Evolutionary conservation across 2,797 vertebrate species (phyloP).

Genomic region (Lerista edwardsae): DNA sequence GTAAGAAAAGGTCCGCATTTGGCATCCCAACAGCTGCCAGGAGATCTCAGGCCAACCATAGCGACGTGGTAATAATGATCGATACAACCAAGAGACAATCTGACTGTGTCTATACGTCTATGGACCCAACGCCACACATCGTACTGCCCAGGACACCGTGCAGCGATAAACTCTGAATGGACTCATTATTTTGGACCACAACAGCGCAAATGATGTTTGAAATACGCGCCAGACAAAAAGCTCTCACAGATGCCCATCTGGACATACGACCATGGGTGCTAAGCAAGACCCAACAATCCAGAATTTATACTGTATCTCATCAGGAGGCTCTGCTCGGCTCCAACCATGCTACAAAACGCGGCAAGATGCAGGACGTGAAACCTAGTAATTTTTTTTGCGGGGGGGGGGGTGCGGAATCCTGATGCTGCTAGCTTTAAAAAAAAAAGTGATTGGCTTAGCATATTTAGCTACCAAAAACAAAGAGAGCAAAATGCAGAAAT

Average conservation of each 20-base stretch:
- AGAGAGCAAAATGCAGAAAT: background rate
- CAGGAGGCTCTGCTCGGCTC: background rate
- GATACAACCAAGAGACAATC: constrained; percentile 47
- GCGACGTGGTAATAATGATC: background rate
- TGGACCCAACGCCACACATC: constrained; percentile 43
- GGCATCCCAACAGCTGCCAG: no score
- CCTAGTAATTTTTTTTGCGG: no score
- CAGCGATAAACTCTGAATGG: constrained; percentile 49
- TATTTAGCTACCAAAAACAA: background rate
- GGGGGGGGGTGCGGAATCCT: background rate
- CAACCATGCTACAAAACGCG: background rate
- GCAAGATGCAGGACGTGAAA: background rate
- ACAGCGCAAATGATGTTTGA: constrained; percentile 58
- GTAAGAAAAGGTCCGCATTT: no score
- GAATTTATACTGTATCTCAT: background rate
- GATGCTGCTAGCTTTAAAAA: background rate
- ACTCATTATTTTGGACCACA: constrained; percentile 63
- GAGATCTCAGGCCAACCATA: background rate
- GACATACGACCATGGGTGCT: constrained; percentile 35
- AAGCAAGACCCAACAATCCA: constrained; percentile 15
- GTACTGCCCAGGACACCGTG: constrained; percentile 50
- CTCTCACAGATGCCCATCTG: constrained; percentile 50
- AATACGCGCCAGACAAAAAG: constrained; percentile 17
- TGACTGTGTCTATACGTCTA: constrained; percentile 59
- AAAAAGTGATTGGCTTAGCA: background rate